These are phyloP conservation scores for Chloroclystis v-ata DNA, from an alignment of 2,888 invertebrate genomes.

Conservation along the genomic window DNA sequence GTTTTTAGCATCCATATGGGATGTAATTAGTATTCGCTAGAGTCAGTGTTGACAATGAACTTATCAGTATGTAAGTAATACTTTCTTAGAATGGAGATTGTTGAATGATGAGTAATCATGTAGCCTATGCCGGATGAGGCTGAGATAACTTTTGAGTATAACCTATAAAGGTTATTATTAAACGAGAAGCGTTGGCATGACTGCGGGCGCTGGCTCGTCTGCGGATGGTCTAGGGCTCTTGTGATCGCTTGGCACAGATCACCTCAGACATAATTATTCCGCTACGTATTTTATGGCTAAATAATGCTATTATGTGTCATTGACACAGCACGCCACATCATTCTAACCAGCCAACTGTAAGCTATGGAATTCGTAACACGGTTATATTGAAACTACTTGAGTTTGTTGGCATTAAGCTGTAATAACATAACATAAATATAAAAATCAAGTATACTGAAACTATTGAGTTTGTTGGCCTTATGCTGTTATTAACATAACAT, in stretches of 20 bases:
- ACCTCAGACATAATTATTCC: conserved; percentile 29
- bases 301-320: conserved; percentile 18
- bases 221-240: conserved; percentile 39
- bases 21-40: neutral
- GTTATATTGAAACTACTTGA: conserved; percentile 11
- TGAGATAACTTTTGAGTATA: conserved; percentile 31
- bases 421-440: no score
- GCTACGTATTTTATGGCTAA: conserved; percentile 25
- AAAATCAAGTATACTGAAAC: no score
- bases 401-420: conserved; percentile 13
- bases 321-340: conserved; percentile 14
- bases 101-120: neutral
- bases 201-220: conserved; percentile 36
- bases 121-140: conserved; percentile 38
- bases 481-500: no score
- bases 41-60: neutral
- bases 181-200: conserved; percentile 26
- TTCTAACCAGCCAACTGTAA: conserved; percentile 7
- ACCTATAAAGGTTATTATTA: conserved; percentile 31
- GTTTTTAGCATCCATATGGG: no score
- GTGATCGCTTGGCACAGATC: conserved; percentile 38
- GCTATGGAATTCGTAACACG: conserved; percentile 10
- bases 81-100: conserved; percentile 1
- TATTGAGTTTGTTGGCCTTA: no score
- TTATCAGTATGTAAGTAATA: neutral